Percentiles rank a stretch among this genome's conserved stretches.
Evolutionary conservation across 2,797 vertebrate genomes (phyloP).

Genomic region (Fringilla coelebs): DNA sequence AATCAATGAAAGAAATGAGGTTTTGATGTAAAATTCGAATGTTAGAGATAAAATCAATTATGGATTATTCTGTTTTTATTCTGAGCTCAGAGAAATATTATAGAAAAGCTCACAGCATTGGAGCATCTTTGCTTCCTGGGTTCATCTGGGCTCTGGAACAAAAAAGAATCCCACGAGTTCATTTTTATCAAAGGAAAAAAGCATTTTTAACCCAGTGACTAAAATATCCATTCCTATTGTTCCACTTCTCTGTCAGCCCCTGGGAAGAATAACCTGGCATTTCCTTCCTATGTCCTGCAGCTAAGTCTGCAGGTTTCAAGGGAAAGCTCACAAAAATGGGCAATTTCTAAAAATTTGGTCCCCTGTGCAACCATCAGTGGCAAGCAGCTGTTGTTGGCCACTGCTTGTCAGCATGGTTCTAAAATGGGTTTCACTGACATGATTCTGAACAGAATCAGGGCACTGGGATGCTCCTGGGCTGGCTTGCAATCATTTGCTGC

Average conservation of each 20-base stretch:
- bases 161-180: background rate
- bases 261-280: background rate
- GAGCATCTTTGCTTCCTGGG: background rate
- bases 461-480: background rate
- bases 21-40: background rate
- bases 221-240: constrained; percentile 13
- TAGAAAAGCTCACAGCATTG: background rate
- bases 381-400: background rate
- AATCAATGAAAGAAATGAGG: background rate
- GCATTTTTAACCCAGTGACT: background rate
- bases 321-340: background rate
- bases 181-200: background rate
- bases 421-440: rapidly evolving
- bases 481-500: background rate
- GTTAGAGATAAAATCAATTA: background rate
- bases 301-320: background rate
- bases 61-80: background rate
- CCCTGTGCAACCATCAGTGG: rapidly evolving
- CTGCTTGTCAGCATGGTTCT: too few species aligned
- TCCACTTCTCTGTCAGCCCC: background rate
- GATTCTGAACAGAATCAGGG: background rate
- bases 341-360: background rate
- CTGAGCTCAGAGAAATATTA: background rate
- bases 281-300: background rate
- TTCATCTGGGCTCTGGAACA: background rate